Evolutionary conservation across 2,797 vertebrate genomes (phyloP).

Genomic region (Acipenser transmontanus): DNA sequence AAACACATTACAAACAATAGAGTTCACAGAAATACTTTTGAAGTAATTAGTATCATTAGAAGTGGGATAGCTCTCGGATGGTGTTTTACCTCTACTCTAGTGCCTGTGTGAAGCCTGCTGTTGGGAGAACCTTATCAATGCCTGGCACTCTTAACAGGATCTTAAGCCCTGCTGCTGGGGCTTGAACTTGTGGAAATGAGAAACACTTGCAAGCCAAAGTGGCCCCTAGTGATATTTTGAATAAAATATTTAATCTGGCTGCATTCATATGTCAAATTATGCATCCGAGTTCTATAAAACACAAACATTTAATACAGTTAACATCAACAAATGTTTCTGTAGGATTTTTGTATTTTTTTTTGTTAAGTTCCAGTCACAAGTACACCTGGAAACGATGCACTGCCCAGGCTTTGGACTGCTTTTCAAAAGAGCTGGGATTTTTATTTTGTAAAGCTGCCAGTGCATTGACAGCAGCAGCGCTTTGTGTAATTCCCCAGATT

Average conservation of each 20-base stretch:
- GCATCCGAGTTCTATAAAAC: conserved; percentile 36
- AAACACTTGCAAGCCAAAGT: conserved; percentile 29
- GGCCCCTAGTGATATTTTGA: conserved; percentile 28
- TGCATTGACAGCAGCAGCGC: conserved; percentile 71
- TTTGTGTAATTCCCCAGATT: conserved; percentile 75
- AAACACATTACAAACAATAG: too few relatives aligned
- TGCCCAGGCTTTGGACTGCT: conserved; percentile 52
- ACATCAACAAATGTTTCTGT: conserved; percentile 40
- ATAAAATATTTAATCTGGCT: conserved; percentile 36
- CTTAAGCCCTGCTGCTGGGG: conserved; percentile 18
- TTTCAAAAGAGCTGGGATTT: conserved; percentile 38
- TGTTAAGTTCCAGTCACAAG: conserved; percentile 39
- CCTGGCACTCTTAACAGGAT: too few relatives aligned
- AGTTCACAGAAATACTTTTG: too few relatives aligned
- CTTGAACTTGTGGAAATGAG: conserved; percentile 31
- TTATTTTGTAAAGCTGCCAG: conserved; percentile 58
- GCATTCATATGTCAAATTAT: conserved; percentile 48
- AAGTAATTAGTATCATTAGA: too few relatives aligned
- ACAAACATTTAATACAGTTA: conserved; percentile 39
- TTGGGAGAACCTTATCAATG: too few relatives aligned
- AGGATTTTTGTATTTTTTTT: conserved; percentile 32
- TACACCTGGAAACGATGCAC: conserved; percentile 39
- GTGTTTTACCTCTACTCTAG: too few relatives aligned
- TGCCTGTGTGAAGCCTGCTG: too few relatives aligned
- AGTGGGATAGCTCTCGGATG: too few relatives aligned